Base-by-base conservation (phyloP, 2,113 vertebrate genomes). In the Lynx canadensis region DNA sequence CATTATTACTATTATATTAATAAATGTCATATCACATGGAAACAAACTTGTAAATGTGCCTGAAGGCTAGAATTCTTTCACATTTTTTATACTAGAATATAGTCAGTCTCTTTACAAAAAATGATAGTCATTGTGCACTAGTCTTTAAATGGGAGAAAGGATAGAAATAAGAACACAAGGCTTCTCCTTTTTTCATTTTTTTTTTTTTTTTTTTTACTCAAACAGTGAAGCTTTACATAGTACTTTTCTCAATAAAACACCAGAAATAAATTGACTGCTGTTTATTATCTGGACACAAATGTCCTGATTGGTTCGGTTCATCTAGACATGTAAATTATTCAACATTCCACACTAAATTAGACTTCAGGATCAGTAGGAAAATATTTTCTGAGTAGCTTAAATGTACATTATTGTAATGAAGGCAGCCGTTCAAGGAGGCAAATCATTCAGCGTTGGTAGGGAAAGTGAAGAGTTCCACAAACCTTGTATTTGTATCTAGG, bases 371-470 rank as follows among this genome's bases (percentile, higher is more conserved):
- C 96, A 98, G 71, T 80, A 97, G 95, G 93, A 97, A 98, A 96
- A 96, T 98, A 98, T 97, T 98, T 98, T 96, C 97, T 98, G 96
- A 76, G 92, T 94, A 55, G 48, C 94, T 97, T 98, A 98, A 98
- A 97, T 97, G 29, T 94, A 98, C 66, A 66, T 97, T 97, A 97
- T 97, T 97, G 5, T 94, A 86, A 97, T 71, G 97, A 96, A 95
- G 87, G 80, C 88, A 95, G 23, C 23, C 66, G 33, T 86, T 48
- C 69, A 90, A 69, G 84, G 33, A 96, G 89, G 85, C 55, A 91
- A 95, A 94, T 60, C 38, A 85, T 36, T 91, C 21, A 23, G 92
- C 73, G 96, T 86, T 97, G 91, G 33, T 80, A 63, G 31, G 3
- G 27, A 96, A 90, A 63, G 31, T 18, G 23, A 21, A 41, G 45